Evolutionary conservation across 2,888 invertebrate species (phyloP), one percentile per base, ranked within the genome.

Genomic region (Drosophila diplacantha): DNA sequence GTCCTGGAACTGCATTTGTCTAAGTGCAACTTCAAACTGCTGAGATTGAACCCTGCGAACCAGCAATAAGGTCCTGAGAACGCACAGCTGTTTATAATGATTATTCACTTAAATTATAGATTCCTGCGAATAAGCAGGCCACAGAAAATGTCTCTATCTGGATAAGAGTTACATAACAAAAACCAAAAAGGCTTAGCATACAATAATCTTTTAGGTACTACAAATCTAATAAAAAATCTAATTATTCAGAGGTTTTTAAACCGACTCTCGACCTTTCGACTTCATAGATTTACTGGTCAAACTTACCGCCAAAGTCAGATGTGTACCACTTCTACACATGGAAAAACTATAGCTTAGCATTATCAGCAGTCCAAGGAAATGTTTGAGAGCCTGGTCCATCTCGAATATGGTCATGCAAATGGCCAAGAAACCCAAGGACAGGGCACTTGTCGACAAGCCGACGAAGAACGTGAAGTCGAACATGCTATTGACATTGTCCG

Each of bases 261-360:
- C 26, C 0, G 11, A 29, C 4, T 29, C 11, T 34, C 0, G 1
- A n/a, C 1, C 4, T 29, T 4, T 34, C 0, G 1, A n/a, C 1
- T 11, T 26, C 3, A 1, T 16, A 26, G 5, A 26, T 12, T 12
- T 29, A 8, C 8, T 44, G 4, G 3, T 18, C 18, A 34, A 8
- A 47, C 53, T 47, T 49, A 54, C 54, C 49, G 34, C 34, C 8
- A 26, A 26, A n/a, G 35, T n/a, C 11, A 54, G 18, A 8, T n/a
- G 26, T 1, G 54, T 54, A 9, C 54, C 49, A 26, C 20, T 35
- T 5, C 49, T 14, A 9, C 54, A 47, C 5, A 54, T 35, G 3
- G 34, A n/a, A 26, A n/a, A 54, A 35, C 26, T 49, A 11, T 39
- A 38, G 2, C 20, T 14, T 11, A 51, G 9, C 14, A 51, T 18